phyloP scores from a whole-genome alignment of 2,113 vertebrate genomes.

The Microtus ochrogaster region DNA sequence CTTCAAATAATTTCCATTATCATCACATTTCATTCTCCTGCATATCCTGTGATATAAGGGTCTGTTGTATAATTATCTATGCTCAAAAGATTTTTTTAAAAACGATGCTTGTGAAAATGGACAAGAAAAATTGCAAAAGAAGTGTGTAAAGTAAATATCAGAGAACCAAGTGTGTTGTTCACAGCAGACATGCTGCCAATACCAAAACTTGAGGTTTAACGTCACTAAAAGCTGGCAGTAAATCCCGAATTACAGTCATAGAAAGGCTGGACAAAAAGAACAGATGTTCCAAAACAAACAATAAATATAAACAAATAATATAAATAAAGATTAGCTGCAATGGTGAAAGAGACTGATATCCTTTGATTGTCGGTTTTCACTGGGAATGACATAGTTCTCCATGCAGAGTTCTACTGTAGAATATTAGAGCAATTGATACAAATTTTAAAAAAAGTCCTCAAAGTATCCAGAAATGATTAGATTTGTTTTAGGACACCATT shows the following conservation, averaged over 20 bases:
- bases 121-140: background rate
- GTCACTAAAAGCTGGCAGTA: background rate
- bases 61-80: slow-evolving; percentile 3
- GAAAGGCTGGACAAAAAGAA: background rate
- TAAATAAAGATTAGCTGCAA: background rate
- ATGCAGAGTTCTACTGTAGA: background rate
- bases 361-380: background rate
- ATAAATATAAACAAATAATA: background rate
- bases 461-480: background rate
- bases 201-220: background rate
- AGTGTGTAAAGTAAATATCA: background rate
- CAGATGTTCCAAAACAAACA: background rate
- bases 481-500: background rate
- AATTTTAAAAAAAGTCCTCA: background rate
- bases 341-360: background rate
- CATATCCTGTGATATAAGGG: background rate
- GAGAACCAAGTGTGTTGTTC: background rate
- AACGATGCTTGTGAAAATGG: background rate
- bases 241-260: background rate
- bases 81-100: background rate
- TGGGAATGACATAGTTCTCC: background rate
- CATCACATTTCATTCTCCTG: background rate
- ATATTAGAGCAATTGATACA: background rate
- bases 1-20: background rate
- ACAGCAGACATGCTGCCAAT: background rate